phyloP scores from a whole-genome alignment of 2,888 invertebrate species.

The Matsumyia berberina region DNA sequence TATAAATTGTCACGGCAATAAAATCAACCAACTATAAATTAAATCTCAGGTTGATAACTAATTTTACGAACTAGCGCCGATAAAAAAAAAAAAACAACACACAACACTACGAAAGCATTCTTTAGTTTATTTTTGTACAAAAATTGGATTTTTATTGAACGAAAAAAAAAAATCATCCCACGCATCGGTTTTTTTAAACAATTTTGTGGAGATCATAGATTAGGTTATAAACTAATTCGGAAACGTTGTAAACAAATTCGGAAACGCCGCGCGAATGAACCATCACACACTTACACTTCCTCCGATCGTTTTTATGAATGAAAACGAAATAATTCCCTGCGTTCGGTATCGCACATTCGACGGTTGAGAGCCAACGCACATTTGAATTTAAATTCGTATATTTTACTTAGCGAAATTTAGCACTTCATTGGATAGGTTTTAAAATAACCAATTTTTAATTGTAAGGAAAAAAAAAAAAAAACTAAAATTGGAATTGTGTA shows the following conservation, averaged over 20 bases:
- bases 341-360: slow-evolving; percentile 4
- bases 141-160: slow-evolving; percentile 27
- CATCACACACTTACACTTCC: slow-evolving; percentile 36
- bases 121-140: slow-evolving; percentile 38
- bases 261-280: slow-evolving; percentile 32
- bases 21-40: slow-evolving; percentile 39
- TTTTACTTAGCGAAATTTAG: neutral
- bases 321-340: slow-evolving; percentile 23
- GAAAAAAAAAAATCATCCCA: slow-evolving; percentile 45
- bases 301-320: slow-evolving; percentile 62
- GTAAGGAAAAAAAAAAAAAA: neutral
- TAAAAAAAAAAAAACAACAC: slow-evolving; percentile 14
- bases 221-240: slow-evolving; percentile 21
- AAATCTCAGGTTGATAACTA: slow-evolving; percentile 45
- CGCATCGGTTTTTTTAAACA: slow-evolving; percentile 39
- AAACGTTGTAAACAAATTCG: slow-evolving; percentile 46
- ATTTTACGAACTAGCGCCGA: slow-evolving; percentile 11
- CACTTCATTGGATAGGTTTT: slow-evolving; percentile 3
- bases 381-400: neutral
- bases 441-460: slow-evolving; percentile 19
- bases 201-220: slow-evolving; percentile 26
- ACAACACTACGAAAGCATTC: slow-evolving; percentile 15
- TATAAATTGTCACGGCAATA: slow-evolving; percentile 55
- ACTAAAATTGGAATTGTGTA: neutral
- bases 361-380: neutral